These are phyloP conservation scores for Dufourea novaeangliae DNA, from an alignment of 1,140 invertebrate species.

Conservation along the genomic window DNA sequence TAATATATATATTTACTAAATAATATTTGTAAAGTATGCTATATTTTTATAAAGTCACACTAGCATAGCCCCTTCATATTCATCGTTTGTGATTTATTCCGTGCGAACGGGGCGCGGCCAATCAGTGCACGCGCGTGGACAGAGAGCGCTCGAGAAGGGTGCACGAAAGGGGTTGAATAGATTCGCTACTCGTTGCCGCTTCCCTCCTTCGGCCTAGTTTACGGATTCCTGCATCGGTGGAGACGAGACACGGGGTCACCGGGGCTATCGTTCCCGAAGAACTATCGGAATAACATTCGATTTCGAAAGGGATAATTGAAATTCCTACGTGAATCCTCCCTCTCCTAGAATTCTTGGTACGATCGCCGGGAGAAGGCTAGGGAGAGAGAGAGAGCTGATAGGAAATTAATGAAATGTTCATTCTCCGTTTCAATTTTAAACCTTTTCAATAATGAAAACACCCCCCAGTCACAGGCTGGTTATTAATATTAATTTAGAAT, in stretches of 20 bases:
- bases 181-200: not conserved
- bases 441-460: too few species aligned
- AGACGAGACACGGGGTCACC: not conserved
- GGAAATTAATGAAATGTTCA: too few species aligned
- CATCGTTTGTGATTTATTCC: constrained; percentile 41
- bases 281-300: constrained; percentile 9
- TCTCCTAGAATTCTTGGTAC: not conserved
- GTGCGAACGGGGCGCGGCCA: constrained; percentile 10
- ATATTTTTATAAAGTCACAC: too few species aligned
- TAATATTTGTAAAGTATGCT: too few species aligned
- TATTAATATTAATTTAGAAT: too few species aligned
- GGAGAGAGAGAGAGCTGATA: too few species aligned
- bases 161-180: constrained; percentile 18
- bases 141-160: not conserved
- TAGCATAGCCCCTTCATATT: too few species aligned
- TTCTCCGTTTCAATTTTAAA: too few species aligned
- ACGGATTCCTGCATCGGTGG: not conserved
- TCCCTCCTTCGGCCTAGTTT: constrained; percentile 38
- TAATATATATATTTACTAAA: too few species aligned
- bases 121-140: not conserved
- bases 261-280: not conserved
- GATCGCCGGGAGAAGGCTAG: too few species aligned
- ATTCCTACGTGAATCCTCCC: constrained; percentile 6
- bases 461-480: too few species aligned
- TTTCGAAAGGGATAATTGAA: constrained; percentile 28